A percentile compares a stretch with the other conserved stretches of the same genome.
phyloP scores from a whole-genome alignment of 2,113 vertebrate species.

The Oreocharis arfaki region DNA sequence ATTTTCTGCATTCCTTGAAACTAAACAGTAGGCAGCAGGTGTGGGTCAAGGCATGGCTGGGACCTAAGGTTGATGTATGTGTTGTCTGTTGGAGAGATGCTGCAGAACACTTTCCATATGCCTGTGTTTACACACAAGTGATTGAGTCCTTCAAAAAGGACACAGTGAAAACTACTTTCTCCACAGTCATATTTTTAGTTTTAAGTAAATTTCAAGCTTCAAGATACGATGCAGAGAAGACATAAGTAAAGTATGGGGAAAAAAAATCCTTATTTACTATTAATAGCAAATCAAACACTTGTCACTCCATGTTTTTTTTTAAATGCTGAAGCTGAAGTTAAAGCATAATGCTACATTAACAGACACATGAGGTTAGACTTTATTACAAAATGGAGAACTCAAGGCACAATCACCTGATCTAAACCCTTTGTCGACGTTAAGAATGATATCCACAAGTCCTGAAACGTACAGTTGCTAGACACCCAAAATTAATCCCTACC shows the following conservation, averaged over 20 bases:
- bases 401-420: not conserved
- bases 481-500: not conserved
- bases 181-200: not conserved
- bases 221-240: not conserved
- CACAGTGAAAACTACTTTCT: not conserved
- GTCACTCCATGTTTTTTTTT: not conserved
- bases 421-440: fast-evolving
- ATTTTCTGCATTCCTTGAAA: not conserved
- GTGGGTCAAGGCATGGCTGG: not conserved
- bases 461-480: not conserved
- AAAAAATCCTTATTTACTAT: not conserved
- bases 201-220: not conserved
- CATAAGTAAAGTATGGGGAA: fast-evolving
- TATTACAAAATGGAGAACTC: not conserved
- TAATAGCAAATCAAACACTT: not conserved
- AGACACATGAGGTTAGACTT: not conserved
- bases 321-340: not conserved
- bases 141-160: not conserved
- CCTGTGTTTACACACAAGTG: not conserved
- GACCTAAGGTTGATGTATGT: not conserved
- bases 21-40: not conserved
- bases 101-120: not conserved
- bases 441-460: not conserved
- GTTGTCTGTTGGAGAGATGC: not conserved
- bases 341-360: not conserved